Evolutionary conservation across 2,113 vertebrate species (phyloP), one percentile per base, ranked within the genome.

Genomic region (Leptodactylus fuscus): DNA sequence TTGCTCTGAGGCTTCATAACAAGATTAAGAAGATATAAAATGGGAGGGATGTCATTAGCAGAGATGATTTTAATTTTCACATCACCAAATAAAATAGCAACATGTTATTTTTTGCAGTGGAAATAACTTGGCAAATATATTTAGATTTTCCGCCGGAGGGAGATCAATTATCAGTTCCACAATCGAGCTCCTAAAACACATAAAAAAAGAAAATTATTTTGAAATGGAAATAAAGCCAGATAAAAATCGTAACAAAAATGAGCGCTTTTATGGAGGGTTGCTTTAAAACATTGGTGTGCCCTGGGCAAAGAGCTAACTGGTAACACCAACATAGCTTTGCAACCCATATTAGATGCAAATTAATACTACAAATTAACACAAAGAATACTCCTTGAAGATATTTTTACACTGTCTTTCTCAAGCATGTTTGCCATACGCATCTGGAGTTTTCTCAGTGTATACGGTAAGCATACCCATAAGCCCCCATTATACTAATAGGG

Each of bases 141-240:
- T n/a, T 38, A 79, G 76, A 79, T 55, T 58, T 58, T 58, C 60
- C 24, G 51, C 51, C 60, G 7, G 51, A 60, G 76, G 76, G 76
- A 41, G 76, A 79, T 79, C 75, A 78, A 78, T 78, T 78, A 78
- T 78, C 48, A 78, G 32, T 55, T 78, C 49, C 5, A 55, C 75
- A 78, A 78, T 78, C 49, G 20, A 36, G 41, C 18, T 78, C 49
- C 55, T 55, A 78, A 78, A 53, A 55, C 4, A 78, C 36, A 76
- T 76, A 76, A 76, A 76, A 34, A 76, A 32, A 18, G 18, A 20
- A 69, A 69, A 69, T 69, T 51, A 76, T 76, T 51, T 51, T 34
- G 46, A 76, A 51, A 76, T 53, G 48, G 74, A 55, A 78, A 55
- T 32, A 53, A 32, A 51, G 27, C 9, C 46, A 76, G 29, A 78